phyloP scores from a whole-genome alignment of 35 echinoderm and acorn worm genomes.

The Diadema setosum region DNA sequence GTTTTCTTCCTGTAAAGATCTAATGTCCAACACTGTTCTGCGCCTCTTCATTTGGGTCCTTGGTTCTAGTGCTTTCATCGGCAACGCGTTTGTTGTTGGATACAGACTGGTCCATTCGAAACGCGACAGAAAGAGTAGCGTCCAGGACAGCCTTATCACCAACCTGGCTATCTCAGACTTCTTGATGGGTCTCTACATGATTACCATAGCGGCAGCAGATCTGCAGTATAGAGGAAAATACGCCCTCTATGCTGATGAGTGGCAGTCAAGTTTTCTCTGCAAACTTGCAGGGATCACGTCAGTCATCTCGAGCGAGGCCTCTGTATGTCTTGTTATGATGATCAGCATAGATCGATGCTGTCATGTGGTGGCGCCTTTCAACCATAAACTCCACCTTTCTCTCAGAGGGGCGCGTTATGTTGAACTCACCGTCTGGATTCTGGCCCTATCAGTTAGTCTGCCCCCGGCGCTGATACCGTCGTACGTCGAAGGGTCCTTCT shows the following conservation, averaged over 20 bases:
- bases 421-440: constrained; percentile 11
- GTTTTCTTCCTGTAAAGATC: constrained; percentile 60
- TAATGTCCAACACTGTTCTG: constrained; percentile 34
- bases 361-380: background rate
- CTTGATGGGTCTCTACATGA: background rate
- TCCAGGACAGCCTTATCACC: background rate
- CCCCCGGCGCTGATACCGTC: constrained; percentile 27
- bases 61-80: constrained; percentile 35
- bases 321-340: constrained; percentile 23
- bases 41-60: constrained; percentile 48
- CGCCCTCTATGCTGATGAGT: constrained; percentile 9
- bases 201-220: background rate
- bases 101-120: background rate
- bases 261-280: constrained; percentile 32
- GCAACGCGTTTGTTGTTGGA: constrained; percentile 27
- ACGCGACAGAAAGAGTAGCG: background rate
- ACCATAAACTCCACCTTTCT: background rate
- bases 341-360: constrained; percentile 41
- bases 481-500: constrained; percentile 52
- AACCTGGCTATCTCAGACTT: background rate
- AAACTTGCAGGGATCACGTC: constrained; percentile 30
- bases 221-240: background rate
- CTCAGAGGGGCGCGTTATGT: constrained; percentile 1
- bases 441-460: constrained; percentile 30
- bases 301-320: constrained; percentile 38